phyloP scores from a whole-genome alignment of 2,797 vertebrate species.

The Cyclopterus lumpus region DNA sequence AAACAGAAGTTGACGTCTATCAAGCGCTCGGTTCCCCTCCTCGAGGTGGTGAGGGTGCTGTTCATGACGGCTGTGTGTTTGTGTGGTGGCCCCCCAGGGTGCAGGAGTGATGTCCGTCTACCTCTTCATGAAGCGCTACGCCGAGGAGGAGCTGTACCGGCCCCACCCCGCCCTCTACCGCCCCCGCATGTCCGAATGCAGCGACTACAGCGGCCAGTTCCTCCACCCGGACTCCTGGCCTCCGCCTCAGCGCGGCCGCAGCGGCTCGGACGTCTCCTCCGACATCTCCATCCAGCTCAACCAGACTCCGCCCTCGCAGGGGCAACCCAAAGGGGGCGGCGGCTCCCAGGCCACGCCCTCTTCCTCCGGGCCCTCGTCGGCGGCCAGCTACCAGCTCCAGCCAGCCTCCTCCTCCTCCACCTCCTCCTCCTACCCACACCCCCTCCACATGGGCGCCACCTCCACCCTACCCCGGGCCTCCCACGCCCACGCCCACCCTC shows the following conservation, averaged over 20 bases:
- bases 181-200: conserved; percentile 94
- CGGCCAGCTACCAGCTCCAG: conserved; percentile 80
- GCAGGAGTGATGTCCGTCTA: conserved; percentile 96
- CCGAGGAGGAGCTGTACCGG: conserved; percentile 92
- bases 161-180: conserved; percentile 91
- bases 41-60: too few species aligned
- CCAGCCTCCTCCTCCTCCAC: conserved; percentile 80
- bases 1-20: not conserved
- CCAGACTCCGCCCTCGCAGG: conserved; percentile 83
- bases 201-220: conserved; percentile 93
- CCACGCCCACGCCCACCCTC: conserved; percentile 42
- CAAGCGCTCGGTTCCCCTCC: too few species aligned
- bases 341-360: conserved; percentile 77
- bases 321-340: conserved; percentile 50
- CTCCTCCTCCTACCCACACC: conserved; percentile 82
- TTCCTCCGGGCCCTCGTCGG: conserved; percentile 75
- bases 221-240: conserved; percentile 91
- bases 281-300: conserved; percentile 96
- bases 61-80: not conserved
- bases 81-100: conserved; percentile 75
- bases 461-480: conserved; percentile 69
- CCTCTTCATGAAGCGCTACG: conserved; percentile 95
- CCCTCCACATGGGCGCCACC: conserved; percentile 66
- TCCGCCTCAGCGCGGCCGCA: conserved; percentile 88
- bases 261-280: conserved; percentile 90